Evolutionary conservation across 2,888 invertebrate genomes (phyloP).

Genomic region (Agrilus cyanescens): DNA sequence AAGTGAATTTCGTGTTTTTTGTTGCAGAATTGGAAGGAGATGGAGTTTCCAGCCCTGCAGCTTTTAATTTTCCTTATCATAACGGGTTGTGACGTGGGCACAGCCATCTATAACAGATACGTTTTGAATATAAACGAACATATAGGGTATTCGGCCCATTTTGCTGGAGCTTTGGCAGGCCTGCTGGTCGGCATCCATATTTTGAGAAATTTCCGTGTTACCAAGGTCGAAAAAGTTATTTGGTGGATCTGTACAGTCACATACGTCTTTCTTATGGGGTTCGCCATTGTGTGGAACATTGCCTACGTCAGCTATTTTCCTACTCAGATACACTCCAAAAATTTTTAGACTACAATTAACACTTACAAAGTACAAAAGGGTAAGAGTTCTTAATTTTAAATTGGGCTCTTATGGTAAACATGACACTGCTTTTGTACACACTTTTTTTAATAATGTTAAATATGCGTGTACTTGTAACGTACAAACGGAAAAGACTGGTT

Average conservation of each 20-base stretch:
- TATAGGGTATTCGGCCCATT: conserved; percentile 89
- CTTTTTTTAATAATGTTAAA: no score
- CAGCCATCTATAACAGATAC: conserved; percentile 84
- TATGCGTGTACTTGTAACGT: no score
- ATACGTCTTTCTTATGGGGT: conserved; percentile 37
- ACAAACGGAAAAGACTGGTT: no score
- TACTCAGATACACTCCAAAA: conserved; percentile 7
- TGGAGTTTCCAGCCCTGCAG: conserved; percentile 86
- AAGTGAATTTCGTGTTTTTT: conserved; percentile 2
- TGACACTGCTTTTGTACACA: no score
- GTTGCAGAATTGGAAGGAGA: conserved; percentile 86
- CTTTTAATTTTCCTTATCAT: conserved; percentile 71
- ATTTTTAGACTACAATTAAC: neutral
- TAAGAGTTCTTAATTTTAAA: no score
- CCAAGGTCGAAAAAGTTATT: conserved; percentile 45
- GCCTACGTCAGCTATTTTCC: conserved; percentile 32
- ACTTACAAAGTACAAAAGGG: no score
- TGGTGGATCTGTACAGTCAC: conserved; percentile 45
- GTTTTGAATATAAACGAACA: conserved; percentile 56
- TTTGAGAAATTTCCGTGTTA: conserved; percentile 48
- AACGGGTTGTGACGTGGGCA: conserved; percentile 73
- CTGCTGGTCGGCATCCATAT: conserved; percentile 52
- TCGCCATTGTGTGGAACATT: conserved; percentile 44
- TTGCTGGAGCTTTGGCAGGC: conserved; percentile 85
- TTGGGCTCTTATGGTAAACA: no score